Conservation (phyloP, 2,797 vertebrate species). For the Malacoctenus gilli region DNA sequence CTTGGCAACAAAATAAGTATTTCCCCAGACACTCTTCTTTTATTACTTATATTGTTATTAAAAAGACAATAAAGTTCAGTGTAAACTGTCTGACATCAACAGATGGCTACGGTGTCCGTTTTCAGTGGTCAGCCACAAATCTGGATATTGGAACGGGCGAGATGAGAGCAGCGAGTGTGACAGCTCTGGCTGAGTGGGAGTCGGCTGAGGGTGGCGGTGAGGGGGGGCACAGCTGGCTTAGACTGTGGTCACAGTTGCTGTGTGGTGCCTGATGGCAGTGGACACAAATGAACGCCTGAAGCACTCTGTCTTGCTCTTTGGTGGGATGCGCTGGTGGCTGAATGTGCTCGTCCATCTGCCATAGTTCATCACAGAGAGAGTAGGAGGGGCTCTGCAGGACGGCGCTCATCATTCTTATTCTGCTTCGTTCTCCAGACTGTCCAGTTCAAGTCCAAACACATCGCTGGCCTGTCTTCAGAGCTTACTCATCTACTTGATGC, state of each 20-base stretch:
- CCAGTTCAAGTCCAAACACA: constrained; percentile 32
- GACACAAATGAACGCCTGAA: constrained; percentile 37
- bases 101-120: not conserved
- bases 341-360: constrained; percentile 60
- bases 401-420: constrained; percentile 35
- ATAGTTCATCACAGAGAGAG: constrained; percentile 38
- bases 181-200: constrained; percentile 40
- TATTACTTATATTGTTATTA: not conserved
- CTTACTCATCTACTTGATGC: constrained; percentile 11
- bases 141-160: constrained; percentile 17
- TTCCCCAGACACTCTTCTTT: not conserved
- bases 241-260: constrained; percentile 43
- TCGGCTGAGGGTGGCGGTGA: constrained; percentile 15
- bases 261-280: constrained; percentile 35
- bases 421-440: constrained; percentile 30
- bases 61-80: not conserved
- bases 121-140: not conserved
- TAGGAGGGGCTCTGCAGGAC: constrained; percentile 42
- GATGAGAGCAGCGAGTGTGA: constrained; percentile 36
- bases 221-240: constrained; percentile 42
- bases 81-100: not conserved
- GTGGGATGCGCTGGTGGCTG: constrained; percentile 44
- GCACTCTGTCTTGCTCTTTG: constrained; percentile 41
- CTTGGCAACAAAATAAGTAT: too few species aligned
- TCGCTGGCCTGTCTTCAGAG: constrained; percentile 6